Conservation (phyloP, 2,797 vertebrate species). For the Apogon talboti region DNA sequence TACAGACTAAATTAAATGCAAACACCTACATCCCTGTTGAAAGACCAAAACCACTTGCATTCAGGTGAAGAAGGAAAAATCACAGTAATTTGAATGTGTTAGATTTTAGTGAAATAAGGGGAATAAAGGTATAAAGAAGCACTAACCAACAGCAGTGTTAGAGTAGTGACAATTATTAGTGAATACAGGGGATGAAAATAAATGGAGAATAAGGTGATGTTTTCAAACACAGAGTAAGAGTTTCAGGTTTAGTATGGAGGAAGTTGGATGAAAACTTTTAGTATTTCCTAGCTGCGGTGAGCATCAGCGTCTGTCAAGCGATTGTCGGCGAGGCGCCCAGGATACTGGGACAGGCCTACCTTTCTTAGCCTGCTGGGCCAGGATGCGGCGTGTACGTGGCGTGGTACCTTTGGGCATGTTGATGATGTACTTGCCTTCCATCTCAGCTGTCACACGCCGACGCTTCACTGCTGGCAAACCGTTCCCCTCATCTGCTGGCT, state of each 20-base stretch:
- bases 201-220: conserved; percentile 11
- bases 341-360: conserved; percentile 82
- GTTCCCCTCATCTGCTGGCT: conserved; percentile 80
- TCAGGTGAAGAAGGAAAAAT: neutral
- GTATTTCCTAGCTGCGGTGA: conserved; percentile 38
- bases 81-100: neutral
- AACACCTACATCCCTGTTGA: neutral
- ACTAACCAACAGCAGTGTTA: conserved; percentile 4
- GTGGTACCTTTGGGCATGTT: conserved; percentile 98
- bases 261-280: conserved; percentile 20
- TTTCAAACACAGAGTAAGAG: neutral
- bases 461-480: conserved; percentile 82
- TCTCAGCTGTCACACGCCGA: conserved; percentile 93
- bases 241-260: conserved; percentile 27
- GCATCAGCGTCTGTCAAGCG: conserved; percentile 23
- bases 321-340: conserved; percentile 39
- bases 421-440: conserved; percentile 97
- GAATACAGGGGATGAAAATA: neutral
- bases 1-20: no score
- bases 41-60: neutral
- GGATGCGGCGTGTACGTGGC: conserved; percentile 90
- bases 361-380: conserved; percentile 93
- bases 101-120: neutral
- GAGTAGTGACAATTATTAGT: conserved; percentile 15
- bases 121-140: neutral